Base-by-base conservation (phyloP, 2,113 vertebrate species). In the Silurus meridionalis region DNA sequence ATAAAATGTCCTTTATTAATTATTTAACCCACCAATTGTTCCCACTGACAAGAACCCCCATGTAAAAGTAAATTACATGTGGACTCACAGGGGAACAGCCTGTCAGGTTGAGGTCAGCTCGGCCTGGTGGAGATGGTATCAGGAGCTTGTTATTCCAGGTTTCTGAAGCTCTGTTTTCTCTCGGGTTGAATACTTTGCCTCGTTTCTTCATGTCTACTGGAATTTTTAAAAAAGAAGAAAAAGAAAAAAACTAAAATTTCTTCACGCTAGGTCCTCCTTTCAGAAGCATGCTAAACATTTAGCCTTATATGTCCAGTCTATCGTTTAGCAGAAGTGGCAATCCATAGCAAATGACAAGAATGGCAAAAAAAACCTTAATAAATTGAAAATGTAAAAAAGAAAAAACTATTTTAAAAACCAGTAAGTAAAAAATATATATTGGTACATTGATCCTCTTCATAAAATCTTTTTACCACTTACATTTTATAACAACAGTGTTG, bases 1-100 rank as follows among this genome's bases (percentile, higher is more conserved):
- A 90, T 91, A 91, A 92, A 94, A 94, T 94, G 91, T 93, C 87
- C 91, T 86, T 46, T 89, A 94, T 95, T 91, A 95, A 94, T 94
- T 93, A 93, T 93, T 93, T 86, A 95, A 87, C 90, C 86, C 88
- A 91, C 91, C 92, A 92, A 93, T 93, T 91, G 91, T 92, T 92
- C 92, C 90, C 91, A 86, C 91, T 90, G 88, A 91, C 91, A 91
- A 94, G 92, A 37, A 37, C 85, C 83, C 23, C 83, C 91, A 37
- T 2, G 90, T 91, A 91, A 92, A 92, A 92, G 92, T 91, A 92
- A 92, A 93, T 93, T 88, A 92, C 92, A 90, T 92, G 90, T 63
- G 88, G 90, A 89, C 89, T 67, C 64, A 90, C 93, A 77, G 90
- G 91, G 93, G 28, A 71, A 80, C 89, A 83, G 83, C 79, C 89